phyloP scores from a whole-genome alignment of 2,113 vertebrate species.

The Phainopepla nitens region DNA sequence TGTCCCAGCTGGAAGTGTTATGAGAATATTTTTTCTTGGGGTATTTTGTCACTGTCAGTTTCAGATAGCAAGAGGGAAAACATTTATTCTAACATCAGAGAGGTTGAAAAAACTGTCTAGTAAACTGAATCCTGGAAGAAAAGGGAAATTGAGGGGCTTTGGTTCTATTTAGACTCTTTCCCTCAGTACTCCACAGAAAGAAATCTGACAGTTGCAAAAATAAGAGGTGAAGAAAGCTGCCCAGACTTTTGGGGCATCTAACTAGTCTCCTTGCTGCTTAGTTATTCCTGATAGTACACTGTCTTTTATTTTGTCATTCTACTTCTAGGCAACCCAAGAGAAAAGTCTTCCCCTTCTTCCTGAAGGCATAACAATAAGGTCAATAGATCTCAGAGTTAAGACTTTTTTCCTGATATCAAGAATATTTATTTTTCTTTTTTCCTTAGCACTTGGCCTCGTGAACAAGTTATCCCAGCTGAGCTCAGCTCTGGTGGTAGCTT shows the following conservation, averaged over 20 bases:
- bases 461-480: background rate
- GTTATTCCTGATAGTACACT: background rate
- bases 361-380: background rate
- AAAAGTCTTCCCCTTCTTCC: background rate
- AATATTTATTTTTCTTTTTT: background rate
- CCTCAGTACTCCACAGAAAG: background rate
- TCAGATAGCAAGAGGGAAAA: slow-evolving; percentile 13
- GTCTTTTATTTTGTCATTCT: background rate
- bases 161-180: background rate
- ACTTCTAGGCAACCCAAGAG: background rate
- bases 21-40: background rate
- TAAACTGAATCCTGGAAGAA: background rate
- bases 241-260: background rate
- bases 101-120: background rate
- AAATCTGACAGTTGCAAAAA: background rate
- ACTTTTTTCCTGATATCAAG: background rate
- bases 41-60: slow-evolving; percentile 13
- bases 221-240: background rate
- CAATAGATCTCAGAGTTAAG: background rate
- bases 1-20: slow-evolving; percentile 29
- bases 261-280: background rate
- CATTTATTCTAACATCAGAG: background rate
- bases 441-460: background rate
- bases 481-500: background rate
- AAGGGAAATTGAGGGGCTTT: background rate